Conservation (phyloP, 2,797 vertebrate species). For the Erethizon dorsatum region DNA sequence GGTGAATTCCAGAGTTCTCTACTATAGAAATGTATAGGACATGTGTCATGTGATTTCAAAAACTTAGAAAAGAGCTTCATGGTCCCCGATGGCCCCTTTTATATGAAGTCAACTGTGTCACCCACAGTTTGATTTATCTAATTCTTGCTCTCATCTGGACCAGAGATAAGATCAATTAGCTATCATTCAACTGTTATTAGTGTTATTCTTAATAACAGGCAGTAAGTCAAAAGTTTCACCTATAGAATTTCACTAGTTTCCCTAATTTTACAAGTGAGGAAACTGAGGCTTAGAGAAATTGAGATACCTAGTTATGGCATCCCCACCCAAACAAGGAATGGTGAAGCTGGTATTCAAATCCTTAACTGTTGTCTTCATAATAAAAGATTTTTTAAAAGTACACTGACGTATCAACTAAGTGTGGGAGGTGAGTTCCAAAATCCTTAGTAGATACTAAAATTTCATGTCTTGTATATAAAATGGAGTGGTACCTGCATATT, state of each 20-base stretch:
- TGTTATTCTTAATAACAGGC: not conserved
- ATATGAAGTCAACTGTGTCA: not conserved
- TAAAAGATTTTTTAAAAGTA: not conserved
- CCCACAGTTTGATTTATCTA: not conserved
- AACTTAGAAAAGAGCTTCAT: not conserved
- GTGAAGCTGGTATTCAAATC: not conserved
- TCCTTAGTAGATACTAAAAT: not conserved
- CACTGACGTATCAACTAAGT: not conserved
- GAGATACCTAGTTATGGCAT: not conserved
- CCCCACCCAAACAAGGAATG: not conserved
- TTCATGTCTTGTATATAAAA: not conserved
- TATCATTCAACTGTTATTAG: not conserved
- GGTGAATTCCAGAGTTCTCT: not conserved
- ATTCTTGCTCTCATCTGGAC: not conserved
- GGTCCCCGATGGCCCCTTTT: not conserved
- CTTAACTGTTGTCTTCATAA: not conserved
- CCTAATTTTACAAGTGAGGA: slow-evolving; percentile 34
- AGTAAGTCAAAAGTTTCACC: not conserved
- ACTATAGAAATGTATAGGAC: not conserved
- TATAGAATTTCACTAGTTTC: not conserved
- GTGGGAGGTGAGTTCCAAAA: not conserved
- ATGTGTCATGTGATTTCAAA: not conserved
- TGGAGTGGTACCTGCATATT: not conserved
- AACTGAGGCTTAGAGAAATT: not conserved
- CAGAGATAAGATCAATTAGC: slow-evolving; percentile 8